A percentile compares a stretch with the other conserved stretches of the same genome.
These are phyloP conservation scores for Diploptera punctata DNA, from an alignment of 2,888 invertebrate species.

Conservation along the genomic window DNA sequence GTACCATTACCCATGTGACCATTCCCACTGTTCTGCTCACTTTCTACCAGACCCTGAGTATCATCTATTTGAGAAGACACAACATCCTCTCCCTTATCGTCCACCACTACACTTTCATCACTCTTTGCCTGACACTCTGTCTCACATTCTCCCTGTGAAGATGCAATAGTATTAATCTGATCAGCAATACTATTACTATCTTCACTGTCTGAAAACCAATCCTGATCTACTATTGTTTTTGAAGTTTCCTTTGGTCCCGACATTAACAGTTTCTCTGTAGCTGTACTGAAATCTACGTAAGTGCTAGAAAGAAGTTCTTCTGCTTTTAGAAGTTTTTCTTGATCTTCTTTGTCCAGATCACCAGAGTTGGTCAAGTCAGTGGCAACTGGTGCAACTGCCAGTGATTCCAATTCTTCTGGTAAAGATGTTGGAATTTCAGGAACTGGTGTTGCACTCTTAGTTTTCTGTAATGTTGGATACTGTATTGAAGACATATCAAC, in stretches of 20 bases:
- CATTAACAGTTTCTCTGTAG: conserved; percentile 44
- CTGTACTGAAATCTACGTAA: conserved; percentile 46
- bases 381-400: too few relatives aligned
- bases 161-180: conserved; percentile 38
- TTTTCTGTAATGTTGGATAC: neutral
- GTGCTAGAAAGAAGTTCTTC: conserved; percentile 47
- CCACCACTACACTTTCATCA: neutral
- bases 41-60: neutral
- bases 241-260: conserved; percentile 46
- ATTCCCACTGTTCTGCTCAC: neutral
- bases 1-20: neutral
- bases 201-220: conserved; percentile 54
- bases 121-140: neutral
- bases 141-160: conserved; percentile 22
- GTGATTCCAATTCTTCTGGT: neutral
- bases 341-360: conserved; percentile 41
- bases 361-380: neutral
- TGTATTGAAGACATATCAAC: neutral
- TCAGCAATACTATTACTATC: conserved; percentile 48
- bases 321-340: conserved; percentile 42
- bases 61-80: neutral
- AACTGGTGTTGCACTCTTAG: neutral
- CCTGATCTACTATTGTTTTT: conserved; percentile 53
- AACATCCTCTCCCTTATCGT: neutral
- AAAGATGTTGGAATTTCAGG: neutral